A percentile compares a stretch with the other conserved stretches of the same genome.
phyloP scores from a whole-genome alignment of 2,113 vertebrate species.

The Lophochroa leadbeateri region DNA sequence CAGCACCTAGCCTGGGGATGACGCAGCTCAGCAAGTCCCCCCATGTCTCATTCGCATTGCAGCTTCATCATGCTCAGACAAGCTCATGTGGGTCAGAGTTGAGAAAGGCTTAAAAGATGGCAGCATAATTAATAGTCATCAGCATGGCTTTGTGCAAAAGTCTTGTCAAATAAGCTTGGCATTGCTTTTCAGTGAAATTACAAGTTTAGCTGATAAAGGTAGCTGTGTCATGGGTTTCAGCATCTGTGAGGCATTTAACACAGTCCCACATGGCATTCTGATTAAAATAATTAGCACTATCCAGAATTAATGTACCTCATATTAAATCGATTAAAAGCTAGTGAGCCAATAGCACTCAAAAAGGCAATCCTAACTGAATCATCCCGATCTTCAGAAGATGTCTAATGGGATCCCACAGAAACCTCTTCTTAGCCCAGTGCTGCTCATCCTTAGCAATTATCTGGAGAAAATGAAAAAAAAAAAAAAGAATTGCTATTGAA shows the following conservation, averaged over 20 bases:
- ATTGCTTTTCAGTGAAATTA: constrained; percentile 37
- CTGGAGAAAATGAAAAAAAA: not conserved
- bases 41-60: not conserved
- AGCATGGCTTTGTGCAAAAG: not conserved
- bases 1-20: not conserved
- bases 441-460: not conserved
- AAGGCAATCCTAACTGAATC: constrained; percentile 39
- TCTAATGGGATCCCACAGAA: constrained; percentile 6
- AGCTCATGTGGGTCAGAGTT: not conserved
- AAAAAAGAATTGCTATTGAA: not conserved
- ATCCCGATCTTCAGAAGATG: not conserved
- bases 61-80: not conserved
- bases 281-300: constrained; percentile 52
- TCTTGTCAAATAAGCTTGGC: constrained; percentile 11
- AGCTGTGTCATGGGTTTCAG: constrained; percentile 1
- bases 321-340: constrained; percentile 41
- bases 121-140: not conserved
- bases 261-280: not conserved
- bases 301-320: constrained; percentile 29
- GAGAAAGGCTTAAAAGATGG: constrained; percentile 21
- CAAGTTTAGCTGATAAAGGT: constrained; percentile 36
- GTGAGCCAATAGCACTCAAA: not conserved
- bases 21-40: not conserved
- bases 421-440: not conserved
- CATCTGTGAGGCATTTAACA: constrained; percentile 44